phyloP scores from a whole-genome alignment of 2,797 vertebrate genomes.

The Centropyge bicolor region DNA sequence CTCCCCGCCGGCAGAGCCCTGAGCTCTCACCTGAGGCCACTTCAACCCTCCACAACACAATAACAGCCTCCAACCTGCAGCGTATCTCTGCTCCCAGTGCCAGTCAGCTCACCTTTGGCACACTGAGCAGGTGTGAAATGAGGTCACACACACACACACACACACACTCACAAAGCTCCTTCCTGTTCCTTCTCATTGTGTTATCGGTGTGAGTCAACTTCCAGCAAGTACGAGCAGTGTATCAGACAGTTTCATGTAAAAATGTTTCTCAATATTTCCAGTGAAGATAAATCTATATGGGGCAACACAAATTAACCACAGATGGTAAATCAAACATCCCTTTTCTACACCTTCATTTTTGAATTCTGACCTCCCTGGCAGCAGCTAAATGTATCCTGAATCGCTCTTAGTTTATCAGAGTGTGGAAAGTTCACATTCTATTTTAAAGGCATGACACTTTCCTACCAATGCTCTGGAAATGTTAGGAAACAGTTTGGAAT shows the following conservation, averaged over 20 bases:
- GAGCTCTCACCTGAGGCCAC: conserved; percentile 18
- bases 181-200: conserved; percentile 31
- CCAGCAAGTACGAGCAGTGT: neutral
- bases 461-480: too few relatives aligned
- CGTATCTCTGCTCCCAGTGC: neutral
- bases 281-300: too few relatives aligned
- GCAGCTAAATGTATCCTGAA: too few relatives aligned
- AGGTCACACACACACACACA: conserved; percentile 31
- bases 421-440: neutral
- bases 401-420: neutral
- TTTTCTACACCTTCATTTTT: too few relatives aligned
- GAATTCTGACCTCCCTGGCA: too few relatives aligned
- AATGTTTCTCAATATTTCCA: neutral
- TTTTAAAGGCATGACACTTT: neutral
- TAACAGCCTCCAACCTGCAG: conserved; percentile 19
- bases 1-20: neutral
- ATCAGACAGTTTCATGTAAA: neutral
- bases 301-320: too few relatives aligned
- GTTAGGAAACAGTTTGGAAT: too few relatives aligned
- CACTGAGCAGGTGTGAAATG: conserved; percentile 54
- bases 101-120: conserved; percentile 40
- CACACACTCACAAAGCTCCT: conserved; percentile 13
- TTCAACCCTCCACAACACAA: conserved; percentile 19
- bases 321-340: too few relatives aligned
- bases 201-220: conserved; percentile 7